Evolutionary conservation across 1,140 invertebrate species (phyloP).

Genomic region (Cylas formicarius): DNA sequence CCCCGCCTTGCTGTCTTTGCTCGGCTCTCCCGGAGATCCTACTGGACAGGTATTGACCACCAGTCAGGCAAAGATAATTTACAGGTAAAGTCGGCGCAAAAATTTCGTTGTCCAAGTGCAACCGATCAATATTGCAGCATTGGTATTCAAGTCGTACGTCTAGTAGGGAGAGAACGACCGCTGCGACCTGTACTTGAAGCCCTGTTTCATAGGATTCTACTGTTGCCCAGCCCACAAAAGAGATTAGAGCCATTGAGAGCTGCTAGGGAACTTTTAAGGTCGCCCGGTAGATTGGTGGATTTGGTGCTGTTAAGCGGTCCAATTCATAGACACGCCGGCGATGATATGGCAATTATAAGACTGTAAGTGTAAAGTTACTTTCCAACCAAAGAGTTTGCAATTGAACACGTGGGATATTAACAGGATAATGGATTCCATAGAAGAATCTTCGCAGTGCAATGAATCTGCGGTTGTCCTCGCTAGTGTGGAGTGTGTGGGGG

Average conservation of each 20-base stretch:
- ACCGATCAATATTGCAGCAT: constrained; percentile 55
- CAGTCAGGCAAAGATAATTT: constrained; percentile 76
- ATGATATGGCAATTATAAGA: constrained; percentile 85
- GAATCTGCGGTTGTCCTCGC: constrained; percentile 67
- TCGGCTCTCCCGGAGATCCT: constrained; percentile 66
- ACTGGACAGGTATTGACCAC: constrained; percentile 67
- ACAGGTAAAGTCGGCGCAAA: constrained; percentile 54
- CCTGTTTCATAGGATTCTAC: constrained; percentile 83
- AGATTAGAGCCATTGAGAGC: constrained; percentile 78
- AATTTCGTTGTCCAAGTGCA: constrained; percentile 11
- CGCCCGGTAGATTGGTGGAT: constrained; percentile 63
- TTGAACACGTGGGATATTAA: constrained; percentile 33
- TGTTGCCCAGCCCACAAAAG: constrained; percentile 78
- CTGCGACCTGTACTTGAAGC: constrained; percentile 84
- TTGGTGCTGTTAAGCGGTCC: constrained; percentile 68
- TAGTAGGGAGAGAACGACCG: constrained; percentile 76
- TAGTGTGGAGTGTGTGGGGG: constrained; percentile 76
- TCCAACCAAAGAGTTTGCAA: not conserved
- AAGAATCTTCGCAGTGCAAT: constrained; percentile 64
- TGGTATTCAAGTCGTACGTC: constrained; percentile 75
- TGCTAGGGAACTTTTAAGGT: constrained; percentile 65
- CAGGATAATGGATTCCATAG: constrained; percentile 86
- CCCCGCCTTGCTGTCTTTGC: constrained; percentile 75
- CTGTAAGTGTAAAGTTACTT: constrained; percentile 56
- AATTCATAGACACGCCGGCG: constrained; percentile 66